Percentiles rank a stretch among this genome's conserved stretches.
Conservation (phyloP, 2,888 invertebrate genomes). For the Dendrolimus pini region DNA sequence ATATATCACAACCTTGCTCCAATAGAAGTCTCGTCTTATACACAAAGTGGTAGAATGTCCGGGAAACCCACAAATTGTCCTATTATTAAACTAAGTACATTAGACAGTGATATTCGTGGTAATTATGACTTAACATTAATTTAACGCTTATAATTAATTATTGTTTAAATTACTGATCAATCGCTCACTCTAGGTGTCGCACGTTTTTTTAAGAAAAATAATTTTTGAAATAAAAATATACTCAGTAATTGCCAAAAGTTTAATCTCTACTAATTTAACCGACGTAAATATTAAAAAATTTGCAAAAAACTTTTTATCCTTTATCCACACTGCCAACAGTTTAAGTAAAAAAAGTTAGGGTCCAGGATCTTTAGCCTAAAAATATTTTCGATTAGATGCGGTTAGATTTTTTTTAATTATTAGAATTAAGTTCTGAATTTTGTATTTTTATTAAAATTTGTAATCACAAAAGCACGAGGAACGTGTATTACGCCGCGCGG, state of each 20-base stretch:
- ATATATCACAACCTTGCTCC: constrained; percentile 50
- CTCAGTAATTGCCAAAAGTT: constrained; percentile 67
- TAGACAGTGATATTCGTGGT: constrained; percentile 4
- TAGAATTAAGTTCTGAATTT: constrained; percentile 44
- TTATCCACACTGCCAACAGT: constrained; percentile 55
- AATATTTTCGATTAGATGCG: constrained; percentile 69
- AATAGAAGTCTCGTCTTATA: constrained; percentile 23
- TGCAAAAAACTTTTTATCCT: constrained; percentile 55
- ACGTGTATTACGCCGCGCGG: constrained; percentile 74
- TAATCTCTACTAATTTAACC: constrained; percentile 69
- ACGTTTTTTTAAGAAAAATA: constrained; percentile 51
- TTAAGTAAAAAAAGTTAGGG: constrained; percentile 59
- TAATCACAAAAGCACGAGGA: constrained; percentile 77
- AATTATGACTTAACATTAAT: constrained; percentile 46
- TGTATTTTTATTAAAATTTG: constrained; percentile 61
- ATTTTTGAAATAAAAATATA: constrained; percentile 64
- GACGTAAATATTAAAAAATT: constrained; percentile 75
- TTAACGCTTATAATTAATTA: constrained; percentile 54
- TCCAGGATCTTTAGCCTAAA: constrained; percentile 62
- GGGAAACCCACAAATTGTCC: constrained; percentile 33
- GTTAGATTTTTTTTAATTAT: constrained; percentile 40
- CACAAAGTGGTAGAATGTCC: constrained; percentile 23
- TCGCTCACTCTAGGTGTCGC: constrained; percentile 51
- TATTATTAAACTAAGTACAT: constrained; percentile 33
- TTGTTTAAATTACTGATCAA: constrained; percentile 25